Base-by-base conservation (phyloP, 2,888 invertebrate genomes). In the Heliconius hortense region DNA sequence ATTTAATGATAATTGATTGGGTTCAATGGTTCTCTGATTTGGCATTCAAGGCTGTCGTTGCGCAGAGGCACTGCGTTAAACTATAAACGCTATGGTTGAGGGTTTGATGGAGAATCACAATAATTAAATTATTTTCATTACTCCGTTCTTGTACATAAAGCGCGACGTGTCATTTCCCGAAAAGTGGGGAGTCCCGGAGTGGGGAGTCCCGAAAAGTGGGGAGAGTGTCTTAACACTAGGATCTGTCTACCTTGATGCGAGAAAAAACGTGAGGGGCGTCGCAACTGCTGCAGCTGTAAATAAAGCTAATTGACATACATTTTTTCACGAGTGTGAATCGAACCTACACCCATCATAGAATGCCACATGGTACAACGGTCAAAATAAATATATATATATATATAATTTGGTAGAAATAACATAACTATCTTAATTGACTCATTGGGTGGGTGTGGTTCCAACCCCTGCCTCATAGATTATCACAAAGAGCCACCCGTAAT, bases 381-480 rank as follows among this genome's bases (percentile, higher is more conserved):
- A 56, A 56, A n/a, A 56, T n/a, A 56, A 10, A 56, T 10, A 53
- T 21, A 53, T 8, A 53, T 53, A 53, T 1, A 53, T 53, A n/a
- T 56, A 56, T 21, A 10, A 56, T 56, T 56, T n/a, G 56, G 1
- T 56, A 56, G n/a, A 56, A 24, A 66, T 66, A 15, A 66, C 39
- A 15, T 15, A 66, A 15, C 24, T 24, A 66, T 66, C 43, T 66
- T 66, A 66, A 24, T 66, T 15, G 2, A 66, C 24, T 24, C 8
- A 15, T 7, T 15, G 39, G 66, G 66, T 15, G 39, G 66, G 66
- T 43, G 66, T 43, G 66, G 66, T 66, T n/a, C 35, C 43, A 66
- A 66, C 66, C 66, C 66, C 66, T 13, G 39, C 39, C 63, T 15
- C 64, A 43, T 66, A 66, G 39, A 7, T 43, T 15, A 66, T 39